These are phyloP conservation scores for Platysteira castanea DNA, from an alignment of 2,113 vertebrate species.

Conservation along the genomic window DNA sequence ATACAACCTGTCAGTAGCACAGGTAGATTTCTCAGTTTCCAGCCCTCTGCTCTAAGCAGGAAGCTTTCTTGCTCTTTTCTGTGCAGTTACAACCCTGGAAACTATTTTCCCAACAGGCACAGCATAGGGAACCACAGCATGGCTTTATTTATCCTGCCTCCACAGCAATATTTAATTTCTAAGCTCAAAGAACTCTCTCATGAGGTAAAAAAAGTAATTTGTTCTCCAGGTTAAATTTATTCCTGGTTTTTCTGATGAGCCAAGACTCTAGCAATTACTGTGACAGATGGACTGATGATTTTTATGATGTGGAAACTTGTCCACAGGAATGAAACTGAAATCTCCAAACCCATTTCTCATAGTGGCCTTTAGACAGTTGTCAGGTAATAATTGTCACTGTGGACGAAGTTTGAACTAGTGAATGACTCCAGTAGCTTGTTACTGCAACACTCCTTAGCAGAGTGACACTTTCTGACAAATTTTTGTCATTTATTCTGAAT, in stretches of 20 bases:
- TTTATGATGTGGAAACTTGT: conserved; percentile 30
- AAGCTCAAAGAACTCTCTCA: neutral
- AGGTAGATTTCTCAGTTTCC: neutral
- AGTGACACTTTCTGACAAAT: neutral
- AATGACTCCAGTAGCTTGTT: neutral
- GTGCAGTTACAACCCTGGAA: neutral
- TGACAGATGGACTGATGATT: conserved; percentile 30
- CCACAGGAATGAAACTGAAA: neutral
- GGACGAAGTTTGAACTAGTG: neutral
- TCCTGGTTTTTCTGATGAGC: neutral
- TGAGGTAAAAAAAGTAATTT: neutral
- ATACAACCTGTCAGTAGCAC: neutral
- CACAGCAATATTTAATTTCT: neutral
- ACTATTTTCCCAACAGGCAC: neutral
- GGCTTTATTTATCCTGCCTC: neutral
- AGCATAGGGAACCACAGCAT: neutral
- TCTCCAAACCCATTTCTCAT: conserved; percentile 1
- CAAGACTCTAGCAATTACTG: neutral
- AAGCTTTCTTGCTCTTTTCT: neutral
- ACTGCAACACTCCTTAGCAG: neutral
- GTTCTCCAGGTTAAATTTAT: neutral
- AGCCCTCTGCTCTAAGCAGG: neutral
- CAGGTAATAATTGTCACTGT: conserved; percentile 3
- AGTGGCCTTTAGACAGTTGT: neutral
- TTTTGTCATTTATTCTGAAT: neutral